Evolutionary conservation across 2,888 invertebrate species (phyloP).

Genomic region (Ormyrus rosae): DNA sequence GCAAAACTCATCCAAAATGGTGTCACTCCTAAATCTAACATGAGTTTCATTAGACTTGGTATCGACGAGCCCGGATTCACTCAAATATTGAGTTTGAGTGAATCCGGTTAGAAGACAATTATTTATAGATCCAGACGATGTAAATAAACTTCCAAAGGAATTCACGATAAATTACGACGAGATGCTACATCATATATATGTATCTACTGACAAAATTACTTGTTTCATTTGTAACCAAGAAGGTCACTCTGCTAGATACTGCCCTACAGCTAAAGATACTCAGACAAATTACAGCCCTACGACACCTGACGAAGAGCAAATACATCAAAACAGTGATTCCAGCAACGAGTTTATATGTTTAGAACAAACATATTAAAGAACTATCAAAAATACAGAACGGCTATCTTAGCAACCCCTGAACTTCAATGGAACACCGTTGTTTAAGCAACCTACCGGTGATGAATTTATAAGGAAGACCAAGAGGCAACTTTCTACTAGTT

Average conservation of each 20-base stretch:
- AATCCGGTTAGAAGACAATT: not conserved
- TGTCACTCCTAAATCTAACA: not conserved
- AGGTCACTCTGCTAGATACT: not conserved
- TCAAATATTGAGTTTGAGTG: not conserved
- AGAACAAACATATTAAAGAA: too few relatives aligned
- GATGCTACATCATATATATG: not conserved
- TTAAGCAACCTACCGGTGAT: too few relatives aligned
- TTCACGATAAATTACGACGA: constrained; percentile 7
- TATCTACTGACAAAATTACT: not conserved
- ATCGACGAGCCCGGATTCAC: not conserved
- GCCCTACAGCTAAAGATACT: not conserved
- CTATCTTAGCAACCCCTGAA: too few relatives aligned
- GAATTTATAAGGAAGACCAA: too few relatives aligned
- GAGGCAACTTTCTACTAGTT: too few relatives aligned
- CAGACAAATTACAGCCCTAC: too few relatives aligned
- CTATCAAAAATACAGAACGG: too few relatives aligned
- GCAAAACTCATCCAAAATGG: not conserved
- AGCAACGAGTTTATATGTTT: too few relatives aligned
- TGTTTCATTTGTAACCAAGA: constrained; percentile 5
- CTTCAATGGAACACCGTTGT: too few relatives aligned
- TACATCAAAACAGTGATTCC: too few relatives aligned
- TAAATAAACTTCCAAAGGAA: constrained; percentile 9
- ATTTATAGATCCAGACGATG: not conserved
- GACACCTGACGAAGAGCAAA: too few relatives aligned
- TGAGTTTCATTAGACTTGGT: not conserved